phyloP scores from a whole-genome alignment of 2,797 vertebrate genomes.

The Buphagus erythrorhynchus region DNA sequence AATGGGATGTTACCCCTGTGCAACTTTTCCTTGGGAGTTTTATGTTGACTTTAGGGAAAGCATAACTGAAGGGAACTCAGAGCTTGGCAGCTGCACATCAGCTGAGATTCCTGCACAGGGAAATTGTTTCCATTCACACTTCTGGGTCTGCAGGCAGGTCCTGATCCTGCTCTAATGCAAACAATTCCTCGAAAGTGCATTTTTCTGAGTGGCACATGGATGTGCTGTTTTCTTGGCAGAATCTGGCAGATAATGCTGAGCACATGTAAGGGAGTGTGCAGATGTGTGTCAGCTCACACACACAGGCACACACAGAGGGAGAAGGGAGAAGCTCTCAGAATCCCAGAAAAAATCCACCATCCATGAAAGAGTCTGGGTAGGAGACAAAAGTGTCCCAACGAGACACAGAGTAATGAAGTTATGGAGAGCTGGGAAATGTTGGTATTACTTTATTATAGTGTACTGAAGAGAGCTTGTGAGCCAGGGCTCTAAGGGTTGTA shows the following conservation, averaged over 20 bases:
- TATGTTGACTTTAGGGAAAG: background rate
- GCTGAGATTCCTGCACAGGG: background rate
- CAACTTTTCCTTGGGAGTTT: background rate
- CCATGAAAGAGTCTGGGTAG: background rate
- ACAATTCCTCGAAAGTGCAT: background rate
- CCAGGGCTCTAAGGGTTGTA: conserved; percentile 36
- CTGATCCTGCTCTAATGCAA: background rate
- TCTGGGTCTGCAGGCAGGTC: background rate
- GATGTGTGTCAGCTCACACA: background rate
- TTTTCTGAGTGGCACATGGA: background rate
- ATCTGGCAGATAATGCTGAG: background rate
- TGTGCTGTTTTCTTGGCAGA: background rate
- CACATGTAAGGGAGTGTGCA: background rate
- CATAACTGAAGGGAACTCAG: background rate
- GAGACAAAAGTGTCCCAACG: conserved; percentile 4
- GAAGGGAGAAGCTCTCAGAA: background rate
- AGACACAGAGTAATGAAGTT: conserved; percentile 51
- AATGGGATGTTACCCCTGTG: accelerated
- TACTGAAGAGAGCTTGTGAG: conserved; percentile 45
- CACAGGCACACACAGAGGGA: background rate
- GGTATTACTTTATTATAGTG: conserved; percentile 61
- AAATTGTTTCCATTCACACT: conserved; percentile 37
- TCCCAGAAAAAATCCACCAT: background rate
- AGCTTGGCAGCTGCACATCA: background rate
- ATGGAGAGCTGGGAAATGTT: conserved; percentile 57